These are phyloP conservation scores for Corella eumyota DNA, from an alignment of 23 tunicate species.

Conservation along the genomic window DNA sequence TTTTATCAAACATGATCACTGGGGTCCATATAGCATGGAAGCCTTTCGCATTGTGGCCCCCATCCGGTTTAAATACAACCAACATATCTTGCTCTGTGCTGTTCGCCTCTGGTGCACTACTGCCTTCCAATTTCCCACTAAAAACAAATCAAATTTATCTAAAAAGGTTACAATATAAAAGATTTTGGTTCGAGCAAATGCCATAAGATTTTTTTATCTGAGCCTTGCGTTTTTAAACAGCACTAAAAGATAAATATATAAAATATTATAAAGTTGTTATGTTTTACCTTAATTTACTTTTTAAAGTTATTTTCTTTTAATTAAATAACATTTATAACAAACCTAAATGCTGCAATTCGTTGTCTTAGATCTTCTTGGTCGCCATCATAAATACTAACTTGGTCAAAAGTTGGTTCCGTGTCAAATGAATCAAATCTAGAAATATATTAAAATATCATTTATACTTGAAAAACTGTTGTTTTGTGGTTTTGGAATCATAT, in stretches of 20 bases:
- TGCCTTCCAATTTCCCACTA: slow-evolving; percentile 6
- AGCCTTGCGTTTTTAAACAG: too few species aligned
- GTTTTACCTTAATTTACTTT: too few species aligned
- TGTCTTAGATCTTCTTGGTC: slow-evolving; percentile 25
- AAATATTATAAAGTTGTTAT: too few species aligned
- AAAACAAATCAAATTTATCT: background rate
- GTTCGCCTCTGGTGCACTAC: slow-evolving; percentile 19
- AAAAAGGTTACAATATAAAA: background rate
- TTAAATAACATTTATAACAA: too few species aligned
- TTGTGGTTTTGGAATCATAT: too few species aligned
- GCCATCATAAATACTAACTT: slow-evolving; percentile 58
- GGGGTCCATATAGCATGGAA: slow-evolving; percentile 61
- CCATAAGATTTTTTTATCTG: too few species aligned
- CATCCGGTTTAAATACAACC: slow-evolving; percentile 45
- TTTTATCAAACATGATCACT: slow-evolving; percentile 3
- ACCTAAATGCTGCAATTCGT: slow-evolving; percentile 36
- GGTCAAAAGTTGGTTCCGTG: slow-evolving; percentile 56
- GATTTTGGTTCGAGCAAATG: too few species aligned
- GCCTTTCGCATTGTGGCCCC: slow-evolving; percentile 23
- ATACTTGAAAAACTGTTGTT: too few species aligned
- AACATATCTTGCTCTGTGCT: slow-evolving; percentile 71
- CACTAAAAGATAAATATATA: too few species aligned
- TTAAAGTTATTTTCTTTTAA: too few species aligned
- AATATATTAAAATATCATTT: too few species aligned
- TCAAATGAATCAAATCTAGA: slow-evolving; percentile 46